These are phyloP conservation scores for Heliconius nattereri DNA, from an alignment of 1,140 invertebrate genomes.

Conservation along the genomic window DNA sequence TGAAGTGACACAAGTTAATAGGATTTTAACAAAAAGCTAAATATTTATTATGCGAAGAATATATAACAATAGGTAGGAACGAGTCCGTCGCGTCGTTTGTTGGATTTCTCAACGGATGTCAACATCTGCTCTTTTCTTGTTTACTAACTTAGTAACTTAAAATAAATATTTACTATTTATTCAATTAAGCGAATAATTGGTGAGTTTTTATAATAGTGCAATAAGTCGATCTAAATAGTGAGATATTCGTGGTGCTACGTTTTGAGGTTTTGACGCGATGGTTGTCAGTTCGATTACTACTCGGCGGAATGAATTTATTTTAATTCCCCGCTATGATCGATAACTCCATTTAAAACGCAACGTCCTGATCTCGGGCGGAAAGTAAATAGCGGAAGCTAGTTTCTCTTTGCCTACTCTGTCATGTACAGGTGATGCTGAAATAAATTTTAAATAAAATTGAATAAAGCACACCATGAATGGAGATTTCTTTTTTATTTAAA, in stretches of 20 bases:
- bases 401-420: not conserved
- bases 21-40: conserved; percentile 79
- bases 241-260: too few species aligned
- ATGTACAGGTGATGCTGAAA: too few species aligned
- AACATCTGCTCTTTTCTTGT: conserved; percentile 46
- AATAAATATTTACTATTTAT: conserved; percentile 71
- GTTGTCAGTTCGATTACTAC: too few species aligned
- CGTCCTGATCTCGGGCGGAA: too few species aligned
- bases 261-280: too few species aligned
- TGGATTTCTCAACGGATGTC: conserved; percentile 57
- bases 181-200: not conserved
- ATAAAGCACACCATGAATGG: too few species aligned
- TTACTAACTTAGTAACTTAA: conserved; percentile 55
- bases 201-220: not conserved
- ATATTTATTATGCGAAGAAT: conserved; percentile 76
- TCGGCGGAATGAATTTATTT: too few species aligned
- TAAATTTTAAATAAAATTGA: too few species aligned
- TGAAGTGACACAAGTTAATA: conserved; percentile 74
- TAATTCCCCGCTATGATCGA: too few species aligned
- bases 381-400: not conserved
- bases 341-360: too few species aligned
- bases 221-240: too few species aligned
- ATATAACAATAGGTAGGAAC: conserved; percentile 61
- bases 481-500: too few species aligned
- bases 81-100: conserved; percentile 63